Conservation (phyloP, 2,888 invertebrate genomes). For the Lepidocyrtinus sp. region DNA sequence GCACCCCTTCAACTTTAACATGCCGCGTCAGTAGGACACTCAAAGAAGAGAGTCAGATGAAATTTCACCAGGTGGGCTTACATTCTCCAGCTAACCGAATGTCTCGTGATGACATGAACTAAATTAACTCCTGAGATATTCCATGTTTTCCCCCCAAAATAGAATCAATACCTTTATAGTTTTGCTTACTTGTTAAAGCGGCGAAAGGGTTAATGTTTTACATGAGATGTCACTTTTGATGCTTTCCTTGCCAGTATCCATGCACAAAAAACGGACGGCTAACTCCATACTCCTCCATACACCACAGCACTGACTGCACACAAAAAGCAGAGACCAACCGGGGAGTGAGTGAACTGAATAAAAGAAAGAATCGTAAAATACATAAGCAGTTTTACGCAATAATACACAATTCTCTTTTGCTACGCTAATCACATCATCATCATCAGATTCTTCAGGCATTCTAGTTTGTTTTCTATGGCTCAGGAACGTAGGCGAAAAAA, state of each 20-base stretch:
- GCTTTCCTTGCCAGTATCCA: not conserved
- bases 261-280: not conserved
- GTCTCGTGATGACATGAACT: too few species aligned
- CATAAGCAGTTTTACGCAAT: conserved; percentile 8
- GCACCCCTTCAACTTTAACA: too few species aligned
- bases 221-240: not conserved
- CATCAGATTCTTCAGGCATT: too few species aligned
- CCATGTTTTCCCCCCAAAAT: too few species aligned
- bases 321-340: not conserved
- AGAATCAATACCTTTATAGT: too few species aligned
- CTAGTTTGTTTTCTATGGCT: not conserved
- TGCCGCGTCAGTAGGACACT: too few species aligned
- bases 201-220: too few species aligned
- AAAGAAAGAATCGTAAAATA: conserved; percentile 13
- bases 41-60: too few species aligned
- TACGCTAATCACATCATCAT: not conserved
- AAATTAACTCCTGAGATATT: too few species aligned
- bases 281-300: not conserved
- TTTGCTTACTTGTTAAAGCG: too few species aligned
- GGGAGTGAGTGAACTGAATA: conserved; percentile 11
- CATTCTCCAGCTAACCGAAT: too few species aligned
- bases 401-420: not conserved
- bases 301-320: not conserved
- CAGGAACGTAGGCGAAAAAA: conserved; percentile 3
- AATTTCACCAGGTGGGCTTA: too few species aligned